Percentiles rank a stretch among this genome's conserved stretches.
Conservation (phyloP, 2,888 invertebrate genomes). For the Pheosia gnoma region DNA sequence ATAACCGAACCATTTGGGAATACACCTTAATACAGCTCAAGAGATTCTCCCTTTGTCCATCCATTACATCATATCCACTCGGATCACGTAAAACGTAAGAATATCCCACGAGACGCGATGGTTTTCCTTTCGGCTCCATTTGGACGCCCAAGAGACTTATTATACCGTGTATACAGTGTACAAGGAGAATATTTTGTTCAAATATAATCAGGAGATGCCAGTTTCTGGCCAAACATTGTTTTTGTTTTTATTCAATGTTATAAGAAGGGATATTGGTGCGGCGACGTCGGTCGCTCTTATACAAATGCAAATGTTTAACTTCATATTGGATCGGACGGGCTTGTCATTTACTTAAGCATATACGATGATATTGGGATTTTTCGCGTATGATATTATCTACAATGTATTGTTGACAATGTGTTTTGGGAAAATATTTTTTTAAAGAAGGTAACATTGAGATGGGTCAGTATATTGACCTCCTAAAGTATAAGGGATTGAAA, state of each 20-base stretch:
- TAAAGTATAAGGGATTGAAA: no score
- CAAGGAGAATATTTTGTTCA: constrained; percentile 78
- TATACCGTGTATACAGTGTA: constrained; percentile 79
- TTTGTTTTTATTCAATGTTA: constrained; percentile 74
- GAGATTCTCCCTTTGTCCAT: constrained; percentile 77
- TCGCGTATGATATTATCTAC: constrained; percentile 19
- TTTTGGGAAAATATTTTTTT: no score
- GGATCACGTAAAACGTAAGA: constrained; percentile 74
- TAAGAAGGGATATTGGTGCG: constrained; percentile 59
- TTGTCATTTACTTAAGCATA: constrained; percentile 48
- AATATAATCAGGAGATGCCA: constrained; percentile 80
- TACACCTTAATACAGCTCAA: constrained; percentile 76
- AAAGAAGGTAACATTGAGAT: no score
- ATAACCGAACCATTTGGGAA: constrained; percentile 74
- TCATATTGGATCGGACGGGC: constrained; percentile 68
- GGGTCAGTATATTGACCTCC: no score
- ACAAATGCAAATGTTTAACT: constrained; percentile 74
- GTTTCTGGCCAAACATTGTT: constrained; percentile 71
- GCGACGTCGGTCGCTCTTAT: constrained; percentile 45
- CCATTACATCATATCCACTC: constrained; percentile 62
- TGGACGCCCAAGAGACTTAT: constrained; percentile 80
- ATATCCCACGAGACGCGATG: constrained; percentile 65
- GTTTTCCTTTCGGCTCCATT: constrained; percentile 79
- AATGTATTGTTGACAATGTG: neutral
- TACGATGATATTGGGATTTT: constrained; percentile 43